phyloP scores from a whole-genome alignment of 2,113 vertebrate species.

The Stigmatopora argus region DNA sequence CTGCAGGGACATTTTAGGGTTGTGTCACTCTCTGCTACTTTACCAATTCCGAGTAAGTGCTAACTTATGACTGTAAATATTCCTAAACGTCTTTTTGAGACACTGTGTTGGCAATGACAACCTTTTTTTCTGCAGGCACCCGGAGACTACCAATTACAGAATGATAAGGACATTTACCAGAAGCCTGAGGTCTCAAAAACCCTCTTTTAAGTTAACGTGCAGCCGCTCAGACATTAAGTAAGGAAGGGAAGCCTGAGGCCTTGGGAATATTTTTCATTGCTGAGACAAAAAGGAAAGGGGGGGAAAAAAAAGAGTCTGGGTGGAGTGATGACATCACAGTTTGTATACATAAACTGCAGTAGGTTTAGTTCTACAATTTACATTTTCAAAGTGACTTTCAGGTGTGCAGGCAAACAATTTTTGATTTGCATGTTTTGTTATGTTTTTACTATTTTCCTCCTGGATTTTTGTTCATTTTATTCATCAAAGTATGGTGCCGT shows the following conservation, averaged over 20 bases:
- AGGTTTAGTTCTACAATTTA: conserved; percentile 15
- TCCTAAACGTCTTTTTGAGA: conserved; percentile 25
- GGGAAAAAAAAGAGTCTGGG: conserved; percentile 15
- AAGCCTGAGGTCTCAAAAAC: conserved; percentile 52
- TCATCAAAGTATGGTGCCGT: no score
- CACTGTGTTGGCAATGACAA: conserved; percentile 17
- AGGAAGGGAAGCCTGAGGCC: conserved; percentile 30
- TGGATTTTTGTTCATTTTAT: no score
- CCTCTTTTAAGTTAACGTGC: conserved; percentile 48
- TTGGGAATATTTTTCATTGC: conserved; percentile 46
- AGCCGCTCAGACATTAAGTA: conserved; percentile 44
- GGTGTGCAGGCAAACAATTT: conserved; percentile 2
- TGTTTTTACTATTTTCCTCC: no score
- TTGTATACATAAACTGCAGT: conserved; percentile 8
- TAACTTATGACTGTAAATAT: conserved; percentile 38
- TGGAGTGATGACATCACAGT: conserved; percentile 17
- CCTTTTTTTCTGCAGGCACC: conserved; percentile 17
- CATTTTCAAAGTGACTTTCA: conserved; percentile 9
- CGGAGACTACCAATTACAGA: conserved; percentile 50
- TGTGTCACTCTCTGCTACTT: not conserved
- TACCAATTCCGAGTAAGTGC: conserved; percentile 8
- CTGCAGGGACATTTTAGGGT: conserved; percentile 9
- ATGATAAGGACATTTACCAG: conserved; percentile 38
- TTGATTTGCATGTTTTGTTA: no score
- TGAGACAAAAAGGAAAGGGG: conserved; percentile 38